phyloP scores from a whole-genome alignment of 1,140 invertebrate genomes.

The Philotrypesis tridentata region DNA sequence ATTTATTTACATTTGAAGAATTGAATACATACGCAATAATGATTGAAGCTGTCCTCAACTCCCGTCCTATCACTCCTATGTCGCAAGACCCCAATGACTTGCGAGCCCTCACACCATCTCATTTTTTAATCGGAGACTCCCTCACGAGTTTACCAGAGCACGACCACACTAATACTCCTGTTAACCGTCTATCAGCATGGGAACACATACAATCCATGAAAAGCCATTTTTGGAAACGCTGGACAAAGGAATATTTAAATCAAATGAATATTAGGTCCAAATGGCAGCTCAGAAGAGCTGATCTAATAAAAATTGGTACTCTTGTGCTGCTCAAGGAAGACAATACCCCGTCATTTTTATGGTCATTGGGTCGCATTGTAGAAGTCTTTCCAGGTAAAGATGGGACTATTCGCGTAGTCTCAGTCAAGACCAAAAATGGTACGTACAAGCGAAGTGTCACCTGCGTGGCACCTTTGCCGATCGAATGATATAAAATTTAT shows the following conservation, averaged over 20 bases:
- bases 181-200: no score
- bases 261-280: no score
- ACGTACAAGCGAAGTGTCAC: not conserved
- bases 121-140: constrained; percentile 52
- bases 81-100: constrained; percentile 46
- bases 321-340: no score
- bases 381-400: not conserved
- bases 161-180: not conserved
- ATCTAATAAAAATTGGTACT: no score
- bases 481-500: not conserved
- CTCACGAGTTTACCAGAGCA: constrained; percentile 33
- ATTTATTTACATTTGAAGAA: constrained; percentile 3
- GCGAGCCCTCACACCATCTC: constrained; percentile 39
- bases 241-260: no score
- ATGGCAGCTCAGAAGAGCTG: no score
- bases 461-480: not conserved
- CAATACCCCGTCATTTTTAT: not conserved
- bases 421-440: not conserved
- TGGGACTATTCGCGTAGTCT: not conserved
- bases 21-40: not conserved
- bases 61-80: constrained; percentile 41
- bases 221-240: no score
- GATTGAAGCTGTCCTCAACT: constrained; percentile 19
- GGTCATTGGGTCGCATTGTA: not conserved
- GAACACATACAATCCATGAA: no score